Evolutionary conservation across 1,140 invertebrate species (phyloP).

Genomic region (Drosophila equinoxialis): DNA sequence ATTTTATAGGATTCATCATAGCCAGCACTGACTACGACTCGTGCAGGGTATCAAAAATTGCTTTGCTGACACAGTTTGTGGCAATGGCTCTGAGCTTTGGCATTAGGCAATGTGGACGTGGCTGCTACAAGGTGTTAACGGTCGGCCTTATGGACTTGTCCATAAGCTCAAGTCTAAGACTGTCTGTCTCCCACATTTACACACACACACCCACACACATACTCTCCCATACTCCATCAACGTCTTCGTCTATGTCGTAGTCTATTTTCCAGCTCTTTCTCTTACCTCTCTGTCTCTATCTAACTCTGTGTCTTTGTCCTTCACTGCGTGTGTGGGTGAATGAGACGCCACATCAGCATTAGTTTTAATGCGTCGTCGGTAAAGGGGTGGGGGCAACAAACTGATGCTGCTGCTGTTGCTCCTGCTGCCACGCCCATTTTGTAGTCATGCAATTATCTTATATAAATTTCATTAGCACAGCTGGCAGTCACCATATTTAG

Average conservation of each 20-base stretch:
- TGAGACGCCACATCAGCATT: constrained; percentile 71
- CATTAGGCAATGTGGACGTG: constrained; percentile 76
- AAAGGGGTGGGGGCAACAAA: constrained; percentile 55
- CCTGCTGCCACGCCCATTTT: constrained; percentile 45
- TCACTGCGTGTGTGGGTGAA: constrained; percentile 10
- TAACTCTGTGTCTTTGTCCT: neutral
- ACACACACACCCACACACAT: constrained; percentile 29
- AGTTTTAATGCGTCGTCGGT: constrained; percentile 71
- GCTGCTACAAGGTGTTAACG: constrained; percentile 78
- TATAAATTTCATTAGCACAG: constrained; percentile 76
- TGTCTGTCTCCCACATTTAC: constrained; percentile 47
- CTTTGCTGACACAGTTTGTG: constrained; percentile 79
- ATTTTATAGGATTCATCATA: too few species aligned
- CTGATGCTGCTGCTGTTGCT: constrained; percentile 31
- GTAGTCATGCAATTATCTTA: constrained; percentile 65
- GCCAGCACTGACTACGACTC: too few species aligned
- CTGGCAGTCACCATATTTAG: constrained; percentile 48
- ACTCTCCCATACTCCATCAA: neutral
- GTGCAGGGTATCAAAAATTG: constrained; percentile 62
- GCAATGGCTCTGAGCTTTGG: constrained; percentile 79
- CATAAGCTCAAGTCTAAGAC: constrained; percentile 74
- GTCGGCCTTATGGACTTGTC: constrained; percentile 78
- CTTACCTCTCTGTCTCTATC: neutral
- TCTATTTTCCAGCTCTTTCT: neutral
- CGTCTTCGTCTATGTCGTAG: constrained; percentile 11